Evolutionary conservation across 1,140 invertebrate species (phyloP).

Genomic region (Eriosoma lanigerum): DNA sequence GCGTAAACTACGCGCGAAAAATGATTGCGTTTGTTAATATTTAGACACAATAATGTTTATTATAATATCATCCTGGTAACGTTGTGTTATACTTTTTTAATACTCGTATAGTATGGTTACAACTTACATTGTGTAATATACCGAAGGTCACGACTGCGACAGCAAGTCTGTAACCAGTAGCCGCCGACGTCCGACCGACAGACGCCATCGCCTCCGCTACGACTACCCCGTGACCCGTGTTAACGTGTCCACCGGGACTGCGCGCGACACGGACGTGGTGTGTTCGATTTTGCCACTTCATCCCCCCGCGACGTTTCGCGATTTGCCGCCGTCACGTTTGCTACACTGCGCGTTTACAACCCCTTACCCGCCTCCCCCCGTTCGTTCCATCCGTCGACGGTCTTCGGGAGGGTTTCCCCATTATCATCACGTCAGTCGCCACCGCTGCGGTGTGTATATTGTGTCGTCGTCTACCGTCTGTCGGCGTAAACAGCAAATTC

Average conservation of each 20-base stretch:
- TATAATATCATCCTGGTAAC: too few species aligned
- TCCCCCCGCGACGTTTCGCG: background rate
- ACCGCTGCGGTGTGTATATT: background rate
- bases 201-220: background rate
- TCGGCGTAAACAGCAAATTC: too few species aligned
- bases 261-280: background rate
- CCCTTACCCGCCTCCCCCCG: conserved; percentile 20
- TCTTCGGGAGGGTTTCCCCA: conserved; percentile 35
- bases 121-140: too few species aligned
- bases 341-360: conserved; percentile 38
- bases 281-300: conserved; percentile 1
- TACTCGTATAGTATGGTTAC: too few species aligned
- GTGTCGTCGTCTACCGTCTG: too few species aligned
- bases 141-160: too few species aligned
- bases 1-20: too few species aligned
- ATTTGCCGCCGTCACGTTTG: conserved; percentile 27
- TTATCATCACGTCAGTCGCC: conserved; percentile 2
- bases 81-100: too few species aligned
- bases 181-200: background rate
- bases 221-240: background rate
- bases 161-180: background rate
- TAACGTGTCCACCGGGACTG: too few species aligned
- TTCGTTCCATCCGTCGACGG: background rate
- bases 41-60: too few species aligned
- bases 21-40: too few species aligned